Percentiles rank a stretch among this genome's conserved stretches.
phyloP scores from a whole-genome alignment of 1,140 invertebrate species.

The Euura saliciscinereae region DNA sequence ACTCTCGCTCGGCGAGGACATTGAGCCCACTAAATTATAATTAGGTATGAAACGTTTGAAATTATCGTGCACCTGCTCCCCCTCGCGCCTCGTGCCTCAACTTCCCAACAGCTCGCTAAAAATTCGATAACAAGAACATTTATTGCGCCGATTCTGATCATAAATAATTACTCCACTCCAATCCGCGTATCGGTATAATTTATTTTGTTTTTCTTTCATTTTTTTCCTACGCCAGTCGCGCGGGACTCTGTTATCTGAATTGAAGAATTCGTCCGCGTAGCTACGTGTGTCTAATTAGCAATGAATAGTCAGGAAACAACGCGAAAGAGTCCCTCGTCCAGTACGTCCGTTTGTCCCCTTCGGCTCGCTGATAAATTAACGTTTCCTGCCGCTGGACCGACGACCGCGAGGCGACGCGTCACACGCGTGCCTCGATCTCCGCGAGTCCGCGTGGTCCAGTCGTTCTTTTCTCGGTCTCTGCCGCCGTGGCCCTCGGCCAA shows the following conservation, averaged over 20 bases:
- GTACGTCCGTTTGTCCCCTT: neutral
- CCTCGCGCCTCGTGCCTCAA: constrained; percentile 19
- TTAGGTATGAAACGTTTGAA: constrained; percentile 56
- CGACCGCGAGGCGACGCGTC: constrained; percentile 22
- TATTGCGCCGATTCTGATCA: too few species aligned
- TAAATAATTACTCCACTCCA: neutral
- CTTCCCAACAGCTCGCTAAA: neutral
- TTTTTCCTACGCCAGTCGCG: too few species aligned
- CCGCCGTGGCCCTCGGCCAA: too few species aligned
- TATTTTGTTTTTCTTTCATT: too few species aligned
- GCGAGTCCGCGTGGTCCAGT: constrained; percentile 11
- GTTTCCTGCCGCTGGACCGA: constrained; percentile 23
- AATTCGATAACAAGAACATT: too few species aligned
- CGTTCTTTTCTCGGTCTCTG: neutral
- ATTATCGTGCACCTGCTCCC: constrained; percentile 49
- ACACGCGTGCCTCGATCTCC: constrained; percentile 18
- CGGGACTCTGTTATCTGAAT: too few species aligned
- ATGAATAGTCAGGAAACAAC: neutral
- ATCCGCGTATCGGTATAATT: neutral
- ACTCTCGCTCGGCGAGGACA: neutral
- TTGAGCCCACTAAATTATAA: constrained; percentile 42
- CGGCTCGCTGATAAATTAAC: constrained; percentile 6
- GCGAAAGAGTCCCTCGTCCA: neutral
- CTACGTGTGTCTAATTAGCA: too few species aligned
- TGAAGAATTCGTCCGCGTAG: too few species aligned